Base-by-base conservation (phyloP, 2,888 invertebrate genomes). In the Horisme vitalbata region DNA sequence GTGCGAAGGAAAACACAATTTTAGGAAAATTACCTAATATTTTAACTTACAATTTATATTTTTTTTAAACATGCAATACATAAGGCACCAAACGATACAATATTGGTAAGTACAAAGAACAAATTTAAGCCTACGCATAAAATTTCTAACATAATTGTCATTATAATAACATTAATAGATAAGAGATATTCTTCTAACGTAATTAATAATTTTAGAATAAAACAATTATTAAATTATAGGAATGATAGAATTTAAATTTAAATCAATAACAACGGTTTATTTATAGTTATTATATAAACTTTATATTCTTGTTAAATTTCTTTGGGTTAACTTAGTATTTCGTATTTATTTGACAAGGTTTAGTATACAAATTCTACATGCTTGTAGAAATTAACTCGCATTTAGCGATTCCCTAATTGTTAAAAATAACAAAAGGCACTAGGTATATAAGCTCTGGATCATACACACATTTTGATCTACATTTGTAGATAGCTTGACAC, bases 171-270 rank as follows among this genome's bases (percentile, higher is more conserved):
- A 41, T 33, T 31, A 24, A 45, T 45, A 46, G 30, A 28, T 8
- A 23, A 9, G 47, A 55, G 47, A 60, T 41, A 52, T 57, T 61
- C 55, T 23, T 23, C 11, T n/a, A 34, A 34, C 20, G 10, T 11
- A 7, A 20, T 18, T 8, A 34, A 8, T 55, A 61, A 60, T 55
- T 60, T 46, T 51, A 58, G 55, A 57, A 61, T 55, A 57, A 59
- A 72, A 71, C 65, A 66, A 56, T 57, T 57, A 63, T 60, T 65
- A 67, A 61, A 65, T 64, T 76, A 79, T 63, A 77, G 82, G 81
- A 82, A 82, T 83, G 82, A 74, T 73, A 65, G 51, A 65, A 65
- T 59, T 61, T 59, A 45, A 45, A 38, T 43, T 45, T 44, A 31
- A 34, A 39, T 38, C 14, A 21, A 51, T 28, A 52, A 54, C 43